Evolutionary conservation across 2,888 invertebrate species (phyloP), one percentile per base, ranked within the genome.

Genomic region (Monochamus alternatus): DNA sequence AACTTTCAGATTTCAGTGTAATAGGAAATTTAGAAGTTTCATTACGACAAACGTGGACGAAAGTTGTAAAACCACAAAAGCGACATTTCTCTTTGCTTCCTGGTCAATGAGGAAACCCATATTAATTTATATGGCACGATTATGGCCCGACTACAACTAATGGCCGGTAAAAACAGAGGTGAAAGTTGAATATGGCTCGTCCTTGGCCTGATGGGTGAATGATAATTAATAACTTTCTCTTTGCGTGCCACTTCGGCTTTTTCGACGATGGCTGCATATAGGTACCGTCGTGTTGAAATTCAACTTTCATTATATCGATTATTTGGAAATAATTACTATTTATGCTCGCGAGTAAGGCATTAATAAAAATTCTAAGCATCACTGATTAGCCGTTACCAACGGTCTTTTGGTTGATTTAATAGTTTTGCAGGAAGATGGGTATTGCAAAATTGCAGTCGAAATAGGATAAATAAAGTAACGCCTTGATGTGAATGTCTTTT

Each of bases 311-410:
- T 71, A 71, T 47, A 12, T 71, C 38, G 12, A 22, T 52, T 52
- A 38, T 71, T 71, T 71, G 52, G 71, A 71, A 71, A 71, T 71
- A 71, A 63, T 71, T 71, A 63, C 52, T 71, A 59, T 71, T 71
- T 71, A 71, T 52, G 62, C 52, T 7, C 22, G 12, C n/a, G 22
- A 62, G n/a, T 47, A 63, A 10, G 71, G 47, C 51, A 52, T 14
- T 71, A 71, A 71, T 71, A 12, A 71, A 5, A 30, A n/a, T 12
- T 63, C 63, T 38, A 71, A 63, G 62, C 51, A 63, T 51, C 12
- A n/a, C 12, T 60, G 9, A 69, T 69, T 60, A 31, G 30, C 32
- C 12, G 69, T 47, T 47, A 31, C 44, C 65, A 7, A 22, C 14
- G 31, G 60, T 8, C 31, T 70, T 47, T 30, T 12, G 69, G n/a